Base-by-base conservation (phyloP, 2,113 vertebrate species). In the Scartelaos histophorus region DNA sequence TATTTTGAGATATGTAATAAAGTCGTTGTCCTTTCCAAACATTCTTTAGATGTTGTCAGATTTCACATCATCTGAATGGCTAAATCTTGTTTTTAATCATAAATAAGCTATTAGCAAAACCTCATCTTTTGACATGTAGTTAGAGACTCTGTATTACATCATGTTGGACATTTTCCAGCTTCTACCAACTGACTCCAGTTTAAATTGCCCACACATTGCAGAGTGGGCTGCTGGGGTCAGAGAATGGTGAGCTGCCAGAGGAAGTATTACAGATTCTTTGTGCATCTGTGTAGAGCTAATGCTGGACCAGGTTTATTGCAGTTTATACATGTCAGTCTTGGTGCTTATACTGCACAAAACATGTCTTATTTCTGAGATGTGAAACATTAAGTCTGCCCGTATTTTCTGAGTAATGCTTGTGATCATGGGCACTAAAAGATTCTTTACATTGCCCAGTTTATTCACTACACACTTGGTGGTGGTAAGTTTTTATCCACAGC, bases 201-300 rank as follows among this genome's bases (percentile, higher is more conserved):
- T 35, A 35, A 62, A 62, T 35, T 35, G 25, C 25, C 60, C 17
- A 19, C 60, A 34, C 60, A 35, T 13, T 29, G 29, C 35, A 22
- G 60, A 62, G 60, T 62, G 60, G 60, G 60, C 29, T 35, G 58
- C 25, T 62, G 16, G 29, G 60, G 60, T 35, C 60, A 62, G 60
- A 35, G 25, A 29, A 19, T 15, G 15, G 24, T 9, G 22, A 6
- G 24, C 24, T 24, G 56, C 60, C 60, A 62, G 60, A 62, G 29
- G 60, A 29, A 62, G 60, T 35, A 62, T 35, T 29, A 62, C 56
- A 22, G 13, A 22, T 12, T 58, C 60, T 34, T 15, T 34, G 60
- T 35, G 60, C 25, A 35, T 62, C 25, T 62, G 61, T 38, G 29
- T 38, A 11, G 61, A n/a, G 61, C 34, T n/a, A 43, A 64, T 38